These are phyloP conservation scores for Dermatophagoides farinae DNA, from an alignment of 1,140 invertebrate genomes.

Conservation along the genomic window DNA sequence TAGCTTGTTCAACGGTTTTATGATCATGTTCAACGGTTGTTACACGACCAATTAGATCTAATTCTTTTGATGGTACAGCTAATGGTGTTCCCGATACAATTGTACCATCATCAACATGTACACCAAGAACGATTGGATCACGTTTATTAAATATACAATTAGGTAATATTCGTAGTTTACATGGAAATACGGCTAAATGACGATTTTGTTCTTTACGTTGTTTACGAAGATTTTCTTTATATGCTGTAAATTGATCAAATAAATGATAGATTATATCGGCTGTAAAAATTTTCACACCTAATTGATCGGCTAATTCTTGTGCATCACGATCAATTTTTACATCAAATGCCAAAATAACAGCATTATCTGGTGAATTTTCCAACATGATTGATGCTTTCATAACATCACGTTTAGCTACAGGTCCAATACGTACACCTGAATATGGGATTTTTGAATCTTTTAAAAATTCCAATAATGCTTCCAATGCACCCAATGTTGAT, in stretches of 20 bases:
- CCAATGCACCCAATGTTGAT: constrained; percentile 89
- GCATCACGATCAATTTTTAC: constrained; percentile 94
- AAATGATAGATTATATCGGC: constrained; percentile 99
- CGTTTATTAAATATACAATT: constrained; percentile 92
- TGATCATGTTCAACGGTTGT: constrained; percentile 80
- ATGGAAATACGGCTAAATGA: constrained; percentile 91
- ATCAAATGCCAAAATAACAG: constrained; percentile 95
- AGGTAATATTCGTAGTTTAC: constrained; percentile 64
- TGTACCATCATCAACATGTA: constrained; percentile 84
- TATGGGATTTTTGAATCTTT: constrained; percentile 89
- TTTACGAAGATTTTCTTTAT: constrained; percentile 74
- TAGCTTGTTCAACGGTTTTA: constrained; percentile 58
- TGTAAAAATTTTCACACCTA: constrained; percentile 90
- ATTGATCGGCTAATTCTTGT: constrained; percentile 79
- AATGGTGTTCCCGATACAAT: constrained; percentile 88
- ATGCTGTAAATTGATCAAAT: constrained; percentile 90
- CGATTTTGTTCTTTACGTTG: constrained; percentile 86
- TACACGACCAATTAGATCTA: constrained; percentile 72
- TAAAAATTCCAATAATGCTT: constrained; percentile 89
- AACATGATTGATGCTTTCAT: constrained; percentile 99
- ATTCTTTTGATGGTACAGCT: constrained; percentile 72
- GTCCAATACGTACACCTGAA: constrained; percentile 92
- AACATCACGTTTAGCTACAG: constrained; percentile 96
- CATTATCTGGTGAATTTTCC: constrained; percentile 89
- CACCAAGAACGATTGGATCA: constrained; percentile 90